Conservation (phyloP, 2,888 invertebrate species). For the Agonopterix subpropinquella region DNA sequence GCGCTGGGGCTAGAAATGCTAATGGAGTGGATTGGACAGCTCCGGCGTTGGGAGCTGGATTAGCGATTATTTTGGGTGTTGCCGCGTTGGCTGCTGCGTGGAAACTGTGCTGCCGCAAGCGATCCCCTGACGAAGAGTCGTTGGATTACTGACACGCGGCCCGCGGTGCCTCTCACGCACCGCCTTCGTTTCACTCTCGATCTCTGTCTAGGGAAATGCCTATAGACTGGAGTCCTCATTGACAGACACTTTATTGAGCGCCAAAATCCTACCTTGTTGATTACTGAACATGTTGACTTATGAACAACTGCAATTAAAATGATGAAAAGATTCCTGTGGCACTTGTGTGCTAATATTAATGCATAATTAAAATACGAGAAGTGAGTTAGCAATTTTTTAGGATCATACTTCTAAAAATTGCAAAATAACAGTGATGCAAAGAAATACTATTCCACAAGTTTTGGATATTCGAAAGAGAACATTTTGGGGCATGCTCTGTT, state of each 20-base stretch:
- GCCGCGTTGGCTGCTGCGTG: slow-evolving; percentile 77
- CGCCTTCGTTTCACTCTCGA: slow-evolving; percentile 61
- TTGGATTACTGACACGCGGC: slow-evolving; percentile 78
- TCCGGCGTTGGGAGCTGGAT: slow-evolving; percentile 76
- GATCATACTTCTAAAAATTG: no score
- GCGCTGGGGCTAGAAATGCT: slow-evolving; percentile 70
- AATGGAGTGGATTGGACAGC: slow-evolving; percentile 77
- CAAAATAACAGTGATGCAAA: no score
- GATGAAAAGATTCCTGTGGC: no score
- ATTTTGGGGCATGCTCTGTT: not conserved
- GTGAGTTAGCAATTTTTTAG: no score
- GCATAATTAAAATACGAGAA: no score
- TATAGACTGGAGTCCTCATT: slow-evolving; percentile 72
- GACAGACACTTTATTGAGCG: slow-evolving; percentile 69
- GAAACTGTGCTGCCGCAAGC: slow-evolving; percentile 77
- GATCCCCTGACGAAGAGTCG: slow-evolving; percentile 76
- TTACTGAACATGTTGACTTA: slow-evolving; percentile 20
- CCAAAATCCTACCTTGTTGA: slow-evolving; percentile 46
- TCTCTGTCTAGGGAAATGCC: slow-evolving; percentile 61
- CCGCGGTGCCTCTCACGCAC: slow-evolving; percentile 66
- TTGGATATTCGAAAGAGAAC: no score
- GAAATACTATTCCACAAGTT: no score
- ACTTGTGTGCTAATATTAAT: no score
- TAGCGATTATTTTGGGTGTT: slow-evolving; percentile 73
- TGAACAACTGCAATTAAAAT: no score